Percentiles rank a stretch among this genome's conserved stretches.
These are phyloP conservation scores for Aplocera efformata DNA, from an alignment of 2,888 invertebrate species.

Conservation along the genomic window DNA sequence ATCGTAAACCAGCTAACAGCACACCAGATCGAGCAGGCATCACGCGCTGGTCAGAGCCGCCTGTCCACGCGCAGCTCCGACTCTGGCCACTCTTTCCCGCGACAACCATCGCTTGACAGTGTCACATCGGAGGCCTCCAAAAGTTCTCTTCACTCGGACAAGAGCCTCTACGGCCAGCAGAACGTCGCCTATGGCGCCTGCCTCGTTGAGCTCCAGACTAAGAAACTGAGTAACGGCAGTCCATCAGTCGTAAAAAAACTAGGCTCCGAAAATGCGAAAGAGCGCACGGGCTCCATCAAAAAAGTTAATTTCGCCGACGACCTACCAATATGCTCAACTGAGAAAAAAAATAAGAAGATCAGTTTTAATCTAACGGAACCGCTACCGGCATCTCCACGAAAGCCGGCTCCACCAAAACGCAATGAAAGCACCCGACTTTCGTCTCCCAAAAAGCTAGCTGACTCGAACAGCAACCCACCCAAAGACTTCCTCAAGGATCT, in stretches of 20 bases:
- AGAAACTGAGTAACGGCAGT: conserved; percentile 66
- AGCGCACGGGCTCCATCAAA: conserved; percentile 70
- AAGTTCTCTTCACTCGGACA: conserved; percentile 65
- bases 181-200: conserved; percentile 73
- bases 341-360: conserved; percentile 83
- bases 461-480: conserved; percentile 86
- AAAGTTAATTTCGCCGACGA: conserved; percentile 84
- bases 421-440: conserved; percentile 87
- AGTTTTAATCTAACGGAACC: conserved; percentile 80
- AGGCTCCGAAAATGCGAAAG: conserved; percentile 58
- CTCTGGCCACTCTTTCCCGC: conserved; percentile 64
- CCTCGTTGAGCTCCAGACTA: conserved; percentile 78
- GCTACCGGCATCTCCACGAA: conserved; percentile 81
- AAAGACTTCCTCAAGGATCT: conserved; percentile 92
- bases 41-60: conserved; percentile 58
- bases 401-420: conserved; percentile 87
- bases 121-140: conserved; percentile 74
- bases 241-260: conserved; percentile 56
- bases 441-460: conserved; percentile 88
- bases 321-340: conserved; percentile 60
- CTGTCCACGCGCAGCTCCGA: conserved; percentile 59
- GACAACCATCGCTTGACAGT: conserved; percentile 80
- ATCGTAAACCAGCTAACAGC: conserved; percentile 65
- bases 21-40: conserved; percentile 59
- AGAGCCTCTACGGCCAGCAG: conserved; percentile 57